Evolutionary conservation across 2,888 invertebrate genomes (phyloP), one percentile per base, ranked within the genome.

Genomic region (Lasius fuliginosus): DNA sequence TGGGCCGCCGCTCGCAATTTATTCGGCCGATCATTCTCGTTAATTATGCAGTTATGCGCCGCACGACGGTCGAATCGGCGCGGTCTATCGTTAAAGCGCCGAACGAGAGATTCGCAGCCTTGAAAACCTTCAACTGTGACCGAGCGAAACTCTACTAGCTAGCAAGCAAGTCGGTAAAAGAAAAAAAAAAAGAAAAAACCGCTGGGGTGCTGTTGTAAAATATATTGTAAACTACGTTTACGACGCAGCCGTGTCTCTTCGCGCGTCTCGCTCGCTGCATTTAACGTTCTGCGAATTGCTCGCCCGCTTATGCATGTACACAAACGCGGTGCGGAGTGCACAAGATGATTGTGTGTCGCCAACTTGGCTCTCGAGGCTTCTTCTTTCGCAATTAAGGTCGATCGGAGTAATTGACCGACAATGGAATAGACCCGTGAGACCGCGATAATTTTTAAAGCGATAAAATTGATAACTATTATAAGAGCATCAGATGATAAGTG

Each of bases 11-110:
- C 49, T 67, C 56, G 68, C 56, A 68, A 77, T 77, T 83, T 67
- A 75, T 76, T 76, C 58, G 65, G 58, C 36, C 75, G 67, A 83
- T 83, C 49, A 83, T 83, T 76, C 83, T 67, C 83, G 75, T 58
- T 75, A 83, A 83, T 83, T 83, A 83, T 82, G 65, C 65, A 76
- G 76, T 67, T 83, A 75, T 65, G 75, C 83, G 60, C 36, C 58
- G 73, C 67, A 56, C 75, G 75, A 56, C 58, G 75, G 33, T 46
- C 46, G 64, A 56, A 58, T 40, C 53, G 67, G 42, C 49, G 11
- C 42, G 42, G 75, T 76, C 81, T 71, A 60, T 82, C 79, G 83
- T 84, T 23, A 79, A 73, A 77, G 64, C 46, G n/a, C 42, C 49
- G 82, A 56, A 46, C 82, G 75, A 53, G 49, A 53, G 18, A 46